Evolutionary conservation across 1,140 invertebrate genomes (phyloP).

Genomic region (Carcinoscorpius rotundicauda): DNA sequence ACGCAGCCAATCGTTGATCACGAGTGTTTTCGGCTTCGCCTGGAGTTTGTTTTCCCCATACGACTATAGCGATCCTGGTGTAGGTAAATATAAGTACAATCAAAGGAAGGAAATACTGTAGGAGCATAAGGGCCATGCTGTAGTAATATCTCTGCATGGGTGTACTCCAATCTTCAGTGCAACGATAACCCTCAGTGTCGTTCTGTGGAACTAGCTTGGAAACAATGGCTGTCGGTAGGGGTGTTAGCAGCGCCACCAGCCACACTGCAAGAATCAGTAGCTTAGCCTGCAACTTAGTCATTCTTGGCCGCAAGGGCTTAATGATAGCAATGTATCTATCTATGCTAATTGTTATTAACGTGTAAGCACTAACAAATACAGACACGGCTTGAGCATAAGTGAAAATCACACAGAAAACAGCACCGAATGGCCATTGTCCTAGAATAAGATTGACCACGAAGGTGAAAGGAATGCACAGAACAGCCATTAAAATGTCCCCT

Average conservation of each 20-base stretch:
- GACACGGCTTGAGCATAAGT: constrained; percentile 46
- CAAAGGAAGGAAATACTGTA: constrained; percentile 78
- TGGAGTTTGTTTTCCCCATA: constrained; percentile 76
- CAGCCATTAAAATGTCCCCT: constrained; percentile 68
- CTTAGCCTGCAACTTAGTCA: constrained; percentile 56
- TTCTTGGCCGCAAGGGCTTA: constrained; percentile 64
- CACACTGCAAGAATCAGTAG: constrained; percentile 60
- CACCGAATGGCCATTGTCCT: constrained; percentile 71
- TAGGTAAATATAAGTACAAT: constrained; percentile 72
- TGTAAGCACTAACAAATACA: constrained; percentile 60
- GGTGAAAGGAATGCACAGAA: constrained; percentile 76
- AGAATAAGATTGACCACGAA: constrained; percentile 59
- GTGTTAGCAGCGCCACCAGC: constrained; percentile 59
- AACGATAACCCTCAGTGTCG: constrained; percentile 39
- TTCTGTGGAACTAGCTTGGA: constrained; percentile 28
- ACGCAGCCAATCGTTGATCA: constrained; percentile 65
- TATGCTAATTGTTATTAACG: constrained; percentile 67
- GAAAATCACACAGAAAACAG: constrained; percentile 57
- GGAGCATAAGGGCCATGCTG: constrained; percentile 56
- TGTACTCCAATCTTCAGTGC: constrained; percentile 24
- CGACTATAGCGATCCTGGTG: constrained; percentile 65
- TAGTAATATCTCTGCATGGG: constrained; percentile 48
- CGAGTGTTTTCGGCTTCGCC: constrained; percentile 68
- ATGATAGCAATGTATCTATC: constrained; percentile 82
- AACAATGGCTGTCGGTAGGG: constrained; percentile 61